Base-by-base conservation (phyloP, 2,797 vertebrate genomes). In the Poeciliopsis infans region DNA sequence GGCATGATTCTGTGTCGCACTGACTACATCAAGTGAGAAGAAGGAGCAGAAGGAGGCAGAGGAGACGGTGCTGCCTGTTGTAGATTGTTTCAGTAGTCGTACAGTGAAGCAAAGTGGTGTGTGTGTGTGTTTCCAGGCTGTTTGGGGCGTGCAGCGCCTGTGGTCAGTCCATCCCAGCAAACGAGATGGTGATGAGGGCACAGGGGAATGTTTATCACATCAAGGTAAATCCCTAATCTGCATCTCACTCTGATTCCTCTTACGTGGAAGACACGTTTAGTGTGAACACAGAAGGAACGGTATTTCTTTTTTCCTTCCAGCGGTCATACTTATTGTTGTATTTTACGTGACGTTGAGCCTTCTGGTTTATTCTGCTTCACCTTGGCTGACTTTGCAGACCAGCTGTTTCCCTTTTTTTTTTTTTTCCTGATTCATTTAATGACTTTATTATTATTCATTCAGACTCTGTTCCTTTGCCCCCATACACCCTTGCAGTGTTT, bases 151-250 rank as follows among this genome's bases (percentile, higher is more conserved):
- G 96, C 93, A 94, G 91, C 11, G 94, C 96, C 74, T 97, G 96
- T 64, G 94, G 96, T 57, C 96, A 96, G 92, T 96, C 96, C 5
- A 97, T 97, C 87, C 96, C 96, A 5, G 95, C 96, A 92, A 97
- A 94, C n/a, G 96, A 97, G 80, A 96, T 97, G 96, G 96, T 97
- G 92, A 97, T 97, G 96, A 93, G 95, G 89, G 95, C 95, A 16
- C 96, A 96, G 88, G 96, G 95, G 81, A 96, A 95, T 71, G 96
- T 95, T 81, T 97, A 96, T 93, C 96, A 97, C 92, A 95, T 96
- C 72, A 96, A 97, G 95, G 96, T 97, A 87, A 95, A 86, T 39
- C 79, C 82, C 77, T 78, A 36, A 81, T 72, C 45, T 70, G 73
- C 78, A 70, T 83, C 76, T 86, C 75, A 72, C 68, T 18, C 7